These are phyloP conservation scores for Esox niger DNA, from an alignment of 2,113 vertebrate genomes.

Conservation along the genomic window DNA sequence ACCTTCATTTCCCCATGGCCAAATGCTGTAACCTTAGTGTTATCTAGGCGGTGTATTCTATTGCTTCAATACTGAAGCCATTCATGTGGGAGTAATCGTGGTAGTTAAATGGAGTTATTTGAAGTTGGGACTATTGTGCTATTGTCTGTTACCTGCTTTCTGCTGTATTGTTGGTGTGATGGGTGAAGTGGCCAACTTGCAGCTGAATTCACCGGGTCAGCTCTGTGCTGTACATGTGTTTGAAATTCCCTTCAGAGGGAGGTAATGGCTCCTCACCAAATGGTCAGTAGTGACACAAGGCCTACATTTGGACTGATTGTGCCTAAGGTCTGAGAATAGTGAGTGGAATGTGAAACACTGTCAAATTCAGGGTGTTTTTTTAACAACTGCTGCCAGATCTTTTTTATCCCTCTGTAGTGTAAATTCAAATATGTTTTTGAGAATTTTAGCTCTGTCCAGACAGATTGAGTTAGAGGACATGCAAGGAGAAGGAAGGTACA, in stretches of 20 bases:
- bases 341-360: background rate
- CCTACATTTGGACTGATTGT: background rate
- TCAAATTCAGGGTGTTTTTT: background rate
- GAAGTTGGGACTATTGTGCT: too few relatives aligned
- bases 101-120: too few relatives aligned
- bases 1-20: too few relatives aligned
- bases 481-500: too few relatives aligned
- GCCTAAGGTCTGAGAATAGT: background rate
- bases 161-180: conserved; percentile 30
- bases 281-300: background rate
- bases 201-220: conserved; percentile 70
- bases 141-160: conserved; percentile 23
- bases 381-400: background rate
- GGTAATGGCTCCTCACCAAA: conserved; percentile 23
- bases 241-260: conserved; percentile 48
- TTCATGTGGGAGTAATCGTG: too few relatives aligned
- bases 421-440: too few relatives aligned
- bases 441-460: too few relatives aligned
- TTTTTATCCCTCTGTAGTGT: too few relatives aligned
- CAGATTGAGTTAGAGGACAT: too few relatives aligned
- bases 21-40: too few relatives aligned
- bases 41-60: too few relatives aligned
- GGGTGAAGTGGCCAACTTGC: conserved; percentile 44
- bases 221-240: conserved; percentile 33
- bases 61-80: too few relatives aligned